phyloP scores from a whole-genome alignment of 2,113 vertebrate species.

The Argyrosomus japonicus region DNA sequence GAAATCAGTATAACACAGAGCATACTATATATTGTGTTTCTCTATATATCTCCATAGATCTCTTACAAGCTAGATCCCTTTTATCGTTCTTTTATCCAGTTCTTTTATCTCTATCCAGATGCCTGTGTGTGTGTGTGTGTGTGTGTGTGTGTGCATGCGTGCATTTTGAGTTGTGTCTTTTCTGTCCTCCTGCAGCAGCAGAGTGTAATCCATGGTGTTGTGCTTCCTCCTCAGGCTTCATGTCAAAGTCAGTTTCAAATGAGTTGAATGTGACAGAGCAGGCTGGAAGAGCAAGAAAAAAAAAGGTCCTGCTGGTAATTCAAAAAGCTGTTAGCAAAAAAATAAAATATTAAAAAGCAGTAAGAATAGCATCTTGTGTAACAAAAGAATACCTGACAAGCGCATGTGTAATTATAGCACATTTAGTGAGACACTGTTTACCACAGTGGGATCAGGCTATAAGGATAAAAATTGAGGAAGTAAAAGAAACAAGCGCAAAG shows the following conservation, averaged over 20 bases:
- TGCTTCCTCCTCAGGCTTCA: conserved; percentile 64
- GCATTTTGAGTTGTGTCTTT: conserved; percentile 34
- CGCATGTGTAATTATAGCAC: conserved; percentile 66
- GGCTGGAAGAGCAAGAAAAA: conserved; percentile 36
- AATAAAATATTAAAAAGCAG: not conserved
- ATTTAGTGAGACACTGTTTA: conserved; percentile 65
- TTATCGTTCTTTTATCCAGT: conserved; percentile 20
- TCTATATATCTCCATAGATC: conserved; percentile 13
- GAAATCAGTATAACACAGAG: not conserved
- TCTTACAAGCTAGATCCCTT: conserved; percentile 39
- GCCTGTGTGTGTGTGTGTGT: conserved; percentile 24
- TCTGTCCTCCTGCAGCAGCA: conserved; percentile 32
- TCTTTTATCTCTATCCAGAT: too few species aligned
- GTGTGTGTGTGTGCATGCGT: not conserved
- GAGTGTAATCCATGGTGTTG: conserved; percentile 57
- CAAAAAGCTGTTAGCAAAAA: conserved; percentile 52
- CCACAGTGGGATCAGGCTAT: conserved; percentile 33
- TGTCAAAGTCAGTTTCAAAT: conserved; percentile 73
- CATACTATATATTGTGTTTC: not conserved
- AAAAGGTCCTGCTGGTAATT: conserved; percentile 56
- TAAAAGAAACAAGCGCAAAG: conserved; percentile 56
- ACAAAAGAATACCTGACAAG: conserved; percentile 52
- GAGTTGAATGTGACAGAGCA: conserved; percentile 68
- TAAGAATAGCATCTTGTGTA: conserved; percentile 54
- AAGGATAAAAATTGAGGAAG: conserved; percentile 51